Evolutionary conservation across 2,888 invertebrate genomes (phyloP).

Genomic region (Plagodis pulveraria): DNA sequence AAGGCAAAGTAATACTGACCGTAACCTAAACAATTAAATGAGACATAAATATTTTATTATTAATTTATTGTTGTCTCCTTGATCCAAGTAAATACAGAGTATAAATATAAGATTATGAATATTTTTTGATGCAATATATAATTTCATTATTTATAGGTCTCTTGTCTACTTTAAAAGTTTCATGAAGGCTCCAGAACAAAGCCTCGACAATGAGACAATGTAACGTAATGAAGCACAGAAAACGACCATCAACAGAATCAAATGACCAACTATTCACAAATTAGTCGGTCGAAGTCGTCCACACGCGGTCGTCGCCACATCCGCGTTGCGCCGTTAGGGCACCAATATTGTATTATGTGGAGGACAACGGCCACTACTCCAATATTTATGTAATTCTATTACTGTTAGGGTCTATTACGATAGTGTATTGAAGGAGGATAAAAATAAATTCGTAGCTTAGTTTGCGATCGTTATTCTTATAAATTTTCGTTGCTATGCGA

Average conservation of each 20-base stretch:
- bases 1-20: too few species aligned
- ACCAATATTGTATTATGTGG: constrained; percentile 34
- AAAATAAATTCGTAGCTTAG: constrained; percentile 3
- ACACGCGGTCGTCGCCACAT: constrained; percentile 62
- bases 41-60: too few species aligned
- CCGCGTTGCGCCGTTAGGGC: constrained; percentile 46
- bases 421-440: constrained; percentile 5
- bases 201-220: constrained; percentile 28
- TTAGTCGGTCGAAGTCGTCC: constrained; percentile 67
- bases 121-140: too few species aligned
- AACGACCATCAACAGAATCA: constrained; percentile 62
- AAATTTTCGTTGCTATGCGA: neutral
- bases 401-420: constrained; percentile 10
- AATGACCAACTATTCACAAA: constrained; percentile 70
- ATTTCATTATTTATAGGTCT: too few species aligned
- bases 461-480: neutral
- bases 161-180: too few species aligned
- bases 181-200: neutral
- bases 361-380: constrained; percentile 20
- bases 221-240: constrained; percentile 59
- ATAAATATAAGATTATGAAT: too few species aligned
- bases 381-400: constrained; percentile 24
- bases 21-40: too few species aligned
- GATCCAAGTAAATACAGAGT: too few species aligned
- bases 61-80: too few species aligned